Evolutionary conservation across 2,797 vertebrate genomes (phyloP).

Genomic region (Tapera naevia): DNA sequence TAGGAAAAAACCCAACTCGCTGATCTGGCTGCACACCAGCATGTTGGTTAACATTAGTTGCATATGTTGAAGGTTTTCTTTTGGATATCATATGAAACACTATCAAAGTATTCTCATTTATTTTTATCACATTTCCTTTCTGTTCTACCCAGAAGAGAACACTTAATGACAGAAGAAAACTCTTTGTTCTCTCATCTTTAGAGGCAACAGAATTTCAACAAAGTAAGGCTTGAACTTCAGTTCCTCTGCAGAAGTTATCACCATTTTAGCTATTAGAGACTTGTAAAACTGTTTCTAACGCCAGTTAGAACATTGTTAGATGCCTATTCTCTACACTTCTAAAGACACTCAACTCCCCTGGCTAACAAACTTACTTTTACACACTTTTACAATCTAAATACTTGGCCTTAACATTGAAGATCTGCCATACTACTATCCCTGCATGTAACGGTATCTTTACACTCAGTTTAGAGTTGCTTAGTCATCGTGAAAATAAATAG

Average conservation of each 20-base stretch:
- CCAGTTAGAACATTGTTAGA: not conserved
- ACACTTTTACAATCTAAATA: not conserved
- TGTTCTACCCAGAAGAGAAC: not conserved
- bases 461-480: not conserved
- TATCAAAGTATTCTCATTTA: not conserved
- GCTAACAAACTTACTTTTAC: not conserved
- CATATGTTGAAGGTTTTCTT: not conserved
- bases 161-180: not conserved
- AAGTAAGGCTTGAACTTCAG: not conserved
- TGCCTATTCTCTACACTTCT: not conserved
- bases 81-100: not conserved
- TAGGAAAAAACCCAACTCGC: accelerated
- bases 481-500: not conserved
- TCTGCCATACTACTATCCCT: not conserved
- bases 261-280: not conserved
- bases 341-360: not conserved
- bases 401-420: not conserved
- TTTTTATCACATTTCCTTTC: not conserved
- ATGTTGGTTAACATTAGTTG: not conserved
- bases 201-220: not conserved
- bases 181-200: not conserved
- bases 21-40: not conserved
- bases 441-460: not conserved
- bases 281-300: not conserved
- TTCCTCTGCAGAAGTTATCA: not conserved